These are phyloP conservation scores for Priocnemis perturbator DNA, from an alignment of 2,888 invertebrate genomes.

Conservation along the genomic window DNA sequence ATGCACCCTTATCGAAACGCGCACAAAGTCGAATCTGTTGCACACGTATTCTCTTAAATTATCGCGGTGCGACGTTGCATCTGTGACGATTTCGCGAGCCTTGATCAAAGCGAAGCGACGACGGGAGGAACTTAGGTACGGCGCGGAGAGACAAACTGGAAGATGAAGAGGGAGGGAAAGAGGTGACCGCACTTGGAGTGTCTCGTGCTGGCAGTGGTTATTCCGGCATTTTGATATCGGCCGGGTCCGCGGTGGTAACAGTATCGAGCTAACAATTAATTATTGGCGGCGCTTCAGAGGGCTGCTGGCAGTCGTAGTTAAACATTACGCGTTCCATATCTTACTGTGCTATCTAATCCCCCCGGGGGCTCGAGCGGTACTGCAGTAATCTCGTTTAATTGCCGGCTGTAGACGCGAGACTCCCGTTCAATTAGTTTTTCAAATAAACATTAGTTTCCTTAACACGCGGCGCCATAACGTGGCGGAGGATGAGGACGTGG, in stretches of 20 bases:
- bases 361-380: constrained; percentile 66
- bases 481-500: constrained; percentile 55
- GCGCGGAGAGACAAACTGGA: neutral
- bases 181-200: constrained; percentile 17
- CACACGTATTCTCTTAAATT: too few relatives aligned
- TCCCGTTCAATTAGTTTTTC: constrained; percentile 74
- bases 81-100: constrained; percentile 46
- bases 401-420: constrained; percentile 74
- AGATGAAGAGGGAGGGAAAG: constrained; percentile 17
- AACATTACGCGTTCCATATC: constrained; percentile 75
- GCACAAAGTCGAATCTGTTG: too few relatives aligned
- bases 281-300: constrained; percentile 71
- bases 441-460: constrained; percentile 74
- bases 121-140: constrained; percentile 31
- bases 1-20: too few relatives aligned
- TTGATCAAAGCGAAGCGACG: constrained; percentile 45
- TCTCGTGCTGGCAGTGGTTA: constrained; percentile 45
- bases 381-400: constrained; percentile 75
- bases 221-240: constrained; percentile 58
- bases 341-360: constrained; percentile 75
- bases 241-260: constrained; percentile 48
- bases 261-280: constrained; percentile 72
- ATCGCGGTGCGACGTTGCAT: constrained; percentile 24
- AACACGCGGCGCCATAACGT: constrained; percentile 72
- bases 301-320: constrained; percentile 69